Conservation (phyloP, 2,888 invertebrate species). For the Saturnia pavonia region DNA sequence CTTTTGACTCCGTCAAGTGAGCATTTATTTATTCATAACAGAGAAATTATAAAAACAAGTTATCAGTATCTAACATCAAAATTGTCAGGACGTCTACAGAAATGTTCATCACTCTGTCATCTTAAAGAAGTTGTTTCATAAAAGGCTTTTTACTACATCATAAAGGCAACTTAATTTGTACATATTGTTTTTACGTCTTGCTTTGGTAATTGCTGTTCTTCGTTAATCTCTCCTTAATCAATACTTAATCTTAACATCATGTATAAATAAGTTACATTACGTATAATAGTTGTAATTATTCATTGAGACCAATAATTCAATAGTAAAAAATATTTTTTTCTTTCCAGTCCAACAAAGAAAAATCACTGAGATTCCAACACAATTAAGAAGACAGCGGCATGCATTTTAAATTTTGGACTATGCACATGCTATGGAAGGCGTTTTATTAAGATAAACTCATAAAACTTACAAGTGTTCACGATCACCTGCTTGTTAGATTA, state of each 20-base stretch:
- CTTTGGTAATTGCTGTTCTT: neutral
- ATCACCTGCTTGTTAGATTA: neutral
- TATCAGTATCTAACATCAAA: neutral
- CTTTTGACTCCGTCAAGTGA: neutral
- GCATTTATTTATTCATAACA: neutral
- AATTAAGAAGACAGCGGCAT: neutral
- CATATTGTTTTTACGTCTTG: no score
- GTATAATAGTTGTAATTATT: no score
- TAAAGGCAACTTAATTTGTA: no score
- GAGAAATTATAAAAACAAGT: neutral
- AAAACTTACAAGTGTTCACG: neutral
- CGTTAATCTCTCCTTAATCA: neutral
- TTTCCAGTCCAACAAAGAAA: neutral
- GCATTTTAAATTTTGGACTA: neutral
- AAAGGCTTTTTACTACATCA: neutral
- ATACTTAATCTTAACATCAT: neutral
- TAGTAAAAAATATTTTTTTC: neutral
- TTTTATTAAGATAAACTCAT: neutral
- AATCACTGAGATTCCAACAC: neutral
- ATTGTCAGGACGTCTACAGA: neutral
- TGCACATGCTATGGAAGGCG: neutral
- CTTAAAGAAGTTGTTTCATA: neutral
- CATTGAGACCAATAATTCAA: neutral
- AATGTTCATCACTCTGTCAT: neutral
- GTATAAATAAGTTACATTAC: no score